Base-by-base conservation (phyloP, 2,113 vertebrate genomes). In the Calcarius ornatus region DNA sequence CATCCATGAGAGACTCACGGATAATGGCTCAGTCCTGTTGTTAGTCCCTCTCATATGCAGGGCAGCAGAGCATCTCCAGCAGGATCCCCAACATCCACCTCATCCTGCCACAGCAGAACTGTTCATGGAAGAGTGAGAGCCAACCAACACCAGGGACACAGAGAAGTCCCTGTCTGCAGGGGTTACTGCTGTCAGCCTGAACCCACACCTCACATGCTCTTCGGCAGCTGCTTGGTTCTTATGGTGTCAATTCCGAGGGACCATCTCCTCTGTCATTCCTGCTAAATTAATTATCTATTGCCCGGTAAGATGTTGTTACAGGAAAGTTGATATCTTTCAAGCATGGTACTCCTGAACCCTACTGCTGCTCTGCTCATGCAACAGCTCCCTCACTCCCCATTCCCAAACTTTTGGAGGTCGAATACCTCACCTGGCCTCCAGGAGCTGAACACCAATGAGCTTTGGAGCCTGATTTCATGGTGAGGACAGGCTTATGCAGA, bases 401-500 rank as follows among this genome's bases (percentile, higher is more conserved):
- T 2, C 10, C 70, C 68, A 63, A 69, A 38, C 12, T 11, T 4
- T 1, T 31, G 33, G 22, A 54, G 45, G 8, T 50, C 37, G 57
- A 30, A 40, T 3, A 19, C 8, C 27, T 37, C n/a, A 22, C 22
- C 16, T 24, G 47, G 45, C 25, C 15, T 48, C n/a, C 16, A 15
- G 37, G 12, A 80, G n/a, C 40, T 60, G 48, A 47, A 6, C 31
- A 33, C 6, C 19, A 17, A 3, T 0, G 0, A 22, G 22, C 5
- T 69, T 54, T 45, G 64, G 47, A 73, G 37, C 6, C 37, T 25
- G 38, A 37, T 33, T 73, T 45, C 30, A 11, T 5, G 23, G 9
- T 47, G 35, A 22, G 64, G 35, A 33, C 15, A 28, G 66, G 45
- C 11, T 68, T 50, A 16, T 35, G 50, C 12, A 69, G 86, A 22